A percentile compares a stretch with the other conserved stretches of the same genome.
Conservation (phyloP, 2,113 vertebrate species). For the Gobius niger region DNA sequence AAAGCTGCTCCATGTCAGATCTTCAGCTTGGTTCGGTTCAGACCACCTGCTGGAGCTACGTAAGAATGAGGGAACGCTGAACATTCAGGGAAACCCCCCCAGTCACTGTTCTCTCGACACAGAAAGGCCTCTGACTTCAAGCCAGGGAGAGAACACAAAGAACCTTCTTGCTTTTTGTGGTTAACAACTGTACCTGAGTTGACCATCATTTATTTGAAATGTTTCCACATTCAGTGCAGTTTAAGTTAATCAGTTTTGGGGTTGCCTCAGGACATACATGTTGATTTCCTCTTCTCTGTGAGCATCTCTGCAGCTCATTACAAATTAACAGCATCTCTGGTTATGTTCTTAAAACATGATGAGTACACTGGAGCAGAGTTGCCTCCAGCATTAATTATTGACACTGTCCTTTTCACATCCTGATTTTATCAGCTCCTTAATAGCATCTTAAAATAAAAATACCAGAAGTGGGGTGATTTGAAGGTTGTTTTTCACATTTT, state of each 20-base stretch:
- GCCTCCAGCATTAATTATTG: conserved; percentile 73
- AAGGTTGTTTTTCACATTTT: conserved; percentile 22
- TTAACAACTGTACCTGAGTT: too few relatives aligned
- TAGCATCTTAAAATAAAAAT: conserved; percentile 38
- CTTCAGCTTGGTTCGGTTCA: too few relatives aligned
- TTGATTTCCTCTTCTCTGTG: conserved; percentile 54
- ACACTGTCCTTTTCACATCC: conserved; percentile 74
- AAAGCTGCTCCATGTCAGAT: too few relatives aligned
- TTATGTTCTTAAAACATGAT: conserved; percentile 71
- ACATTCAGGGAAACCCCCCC: too few relatives aligned
- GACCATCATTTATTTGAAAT: conserved; percentile 78
- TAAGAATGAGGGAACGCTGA: too few relatives aligned
- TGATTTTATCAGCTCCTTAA: conserved; percentile 51
- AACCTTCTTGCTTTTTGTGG: too few relatives aligned
- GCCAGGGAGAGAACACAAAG: too few relatives aligned
- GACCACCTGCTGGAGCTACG: too few relatives aligned
- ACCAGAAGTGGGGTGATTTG: conserved; percentile 28
- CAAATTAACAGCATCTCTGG: conserved; percentile 63
- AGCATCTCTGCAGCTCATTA: conserved; percentile 56
- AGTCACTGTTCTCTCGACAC: too few relatives aligned
- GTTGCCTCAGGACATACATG: conserved; percentile 64
- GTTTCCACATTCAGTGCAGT: conserved; percentile 73
- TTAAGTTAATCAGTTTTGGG: conserved; percentile 52
- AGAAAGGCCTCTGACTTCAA: too few relatives aligned
- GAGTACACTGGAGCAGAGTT: conserved; percentile 64